phyloP scores from a whole-genome alignment of 2,797 vertebrate species.

The Lithobates sylvaticus region DNA sequence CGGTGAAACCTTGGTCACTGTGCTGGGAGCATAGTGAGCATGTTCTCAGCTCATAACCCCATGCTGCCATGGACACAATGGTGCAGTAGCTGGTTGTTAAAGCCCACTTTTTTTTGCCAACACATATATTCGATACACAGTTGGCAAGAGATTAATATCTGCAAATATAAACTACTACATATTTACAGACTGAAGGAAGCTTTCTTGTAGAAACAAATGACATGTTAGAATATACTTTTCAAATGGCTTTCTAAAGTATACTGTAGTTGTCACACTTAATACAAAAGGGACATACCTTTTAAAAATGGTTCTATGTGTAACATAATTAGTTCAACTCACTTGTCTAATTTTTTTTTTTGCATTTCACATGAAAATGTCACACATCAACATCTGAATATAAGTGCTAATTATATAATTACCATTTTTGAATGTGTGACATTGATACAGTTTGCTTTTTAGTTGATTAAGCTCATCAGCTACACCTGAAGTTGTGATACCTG shows the following conservation, averaged over 20 bases:
- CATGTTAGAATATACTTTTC: background rate
- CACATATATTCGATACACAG: too few relatives aligned
- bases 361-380: constrained; percentile 53
- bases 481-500: constrained; percentile 23
- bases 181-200: background rate
- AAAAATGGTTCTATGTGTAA: constrained; percentile 36
- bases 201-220: background rate
- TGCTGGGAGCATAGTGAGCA: too few relatives aligned
- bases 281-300: constrained; percentile 14
- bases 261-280: constrained; percentile 5
- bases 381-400: constrained; percentile 50
- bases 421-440: constrained; percentile 56
- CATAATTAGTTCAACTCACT: constrained; percentile 49
- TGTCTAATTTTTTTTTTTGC: constrained; percentile 30
- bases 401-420: constrained; percentile 57
- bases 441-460: constrained; percentile 42
- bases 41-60: too few relatives aligned
- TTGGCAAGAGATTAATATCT: too few relatives aligned
- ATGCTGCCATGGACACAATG: too few relatives aligned
- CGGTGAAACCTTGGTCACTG: too few relatives aligned
- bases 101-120: too few relatives aligned
- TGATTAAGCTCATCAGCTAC: constrained; percentile 16
- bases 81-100: too few relatives aligned
- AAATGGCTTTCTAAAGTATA: background rate
- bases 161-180: too few relatives aligned